phyloP scores from a whole-genome alignment of 1,140 invertebrate species.

The Drosophila persimilis region DNA sequence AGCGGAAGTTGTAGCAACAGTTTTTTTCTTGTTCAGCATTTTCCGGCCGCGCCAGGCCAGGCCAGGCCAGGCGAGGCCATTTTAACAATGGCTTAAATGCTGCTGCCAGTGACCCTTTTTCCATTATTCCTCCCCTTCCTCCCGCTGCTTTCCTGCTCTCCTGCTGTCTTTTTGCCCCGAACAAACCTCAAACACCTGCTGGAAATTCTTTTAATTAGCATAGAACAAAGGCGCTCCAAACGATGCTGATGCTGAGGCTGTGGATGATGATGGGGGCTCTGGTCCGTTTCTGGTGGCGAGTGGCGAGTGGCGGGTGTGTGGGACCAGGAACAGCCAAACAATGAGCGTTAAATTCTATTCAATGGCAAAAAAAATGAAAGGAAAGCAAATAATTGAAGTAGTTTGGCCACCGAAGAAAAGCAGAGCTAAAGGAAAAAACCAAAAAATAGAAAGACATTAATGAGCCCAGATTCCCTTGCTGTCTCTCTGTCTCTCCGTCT shows the following conservation, averaged over 20 bases:
- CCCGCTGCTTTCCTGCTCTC: background rate
- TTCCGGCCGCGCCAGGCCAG: background rate
- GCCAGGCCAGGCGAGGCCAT: background rate
- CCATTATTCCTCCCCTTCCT: background rate
- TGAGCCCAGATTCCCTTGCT: conserved; percentile 30
- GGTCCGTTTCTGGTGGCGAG: background rate
- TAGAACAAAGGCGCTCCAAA: conserved; percentile 61
- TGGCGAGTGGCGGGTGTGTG: background rate
- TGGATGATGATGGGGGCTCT: background rate
- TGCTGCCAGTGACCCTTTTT: conserved; percentile 16
- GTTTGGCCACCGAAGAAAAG: conserved; percentile 58
- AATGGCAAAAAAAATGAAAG: conserved; percentile 73
- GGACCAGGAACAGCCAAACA: conserved; percentile 56
- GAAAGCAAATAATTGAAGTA: conserved; percentile 76
- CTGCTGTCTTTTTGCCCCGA: conserved; percentile 15
- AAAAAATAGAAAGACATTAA: conserved; percentile 44
- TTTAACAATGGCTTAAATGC: conserved; percentile 15
- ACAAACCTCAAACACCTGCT: conserved; percentile 72
- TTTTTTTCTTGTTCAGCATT: background rate
- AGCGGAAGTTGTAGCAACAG: background rate
- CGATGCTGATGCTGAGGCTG: conserved; percentile 37
- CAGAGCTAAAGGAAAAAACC: conserved; percentile 5
- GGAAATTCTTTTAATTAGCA: conserved; percentile 78
- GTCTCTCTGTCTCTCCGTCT: conserved; percentile 23
- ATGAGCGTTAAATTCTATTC: conserved; percentile 78